Conservation (phyloP, 2,888 invertebrate species). For the Artemia sinica region DNA sequence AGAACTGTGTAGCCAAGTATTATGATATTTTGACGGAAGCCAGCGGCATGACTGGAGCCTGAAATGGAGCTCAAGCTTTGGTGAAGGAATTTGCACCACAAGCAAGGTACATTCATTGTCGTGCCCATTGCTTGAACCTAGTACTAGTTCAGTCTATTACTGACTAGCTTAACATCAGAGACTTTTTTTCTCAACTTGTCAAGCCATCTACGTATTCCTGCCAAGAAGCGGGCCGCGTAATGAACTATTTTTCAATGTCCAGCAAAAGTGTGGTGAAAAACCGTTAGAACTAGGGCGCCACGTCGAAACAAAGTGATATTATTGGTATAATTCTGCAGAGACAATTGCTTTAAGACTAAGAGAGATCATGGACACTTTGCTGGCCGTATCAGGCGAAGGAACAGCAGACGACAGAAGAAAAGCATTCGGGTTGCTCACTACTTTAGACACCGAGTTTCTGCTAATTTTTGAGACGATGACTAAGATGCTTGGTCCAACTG, state of each 20-base stretch:
- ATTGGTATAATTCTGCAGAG: neutral
- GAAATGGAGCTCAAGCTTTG: conserved; percentile 17
- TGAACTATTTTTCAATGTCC: neutral
- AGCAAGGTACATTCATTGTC: conserved; percentile 20
- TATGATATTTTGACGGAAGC: conserved; percentile 19
- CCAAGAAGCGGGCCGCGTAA: conserved; percentile 7
- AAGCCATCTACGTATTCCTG: conserved; percentile 18
- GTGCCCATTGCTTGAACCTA: conserved; percentile 21
- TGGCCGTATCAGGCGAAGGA: neutral
- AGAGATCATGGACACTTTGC: conserved; percentile 5
- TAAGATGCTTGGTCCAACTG: conserved; percentile 1
- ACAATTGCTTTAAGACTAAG: neutral
- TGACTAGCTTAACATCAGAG: conserved; percentile 11
- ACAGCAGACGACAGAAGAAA: conserved; percentile 5
- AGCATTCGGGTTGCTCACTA: neutral
- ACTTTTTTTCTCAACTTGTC: conserved; percentile 13
- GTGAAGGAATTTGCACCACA: conserved; percentile 19
- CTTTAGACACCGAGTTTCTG: neutral
- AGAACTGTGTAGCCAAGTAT: conserved; percentile 20
- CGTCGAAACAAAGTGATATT: neutral
- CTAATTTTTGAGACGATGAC: neutral
- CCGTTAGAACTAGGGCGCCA: neutral
- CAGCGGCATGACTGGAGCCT: conserved; percentile 32
- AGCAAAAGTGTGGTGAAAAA: conserved; percentile 2
- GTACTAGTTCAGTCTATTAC: conserved; percentile 18